Evolutionary conservation across 1,140 invertebrate species (phyloP), one percentile per base, ranked within the genome.

Genomic region (Drosophila equinoxialis): DNA sequence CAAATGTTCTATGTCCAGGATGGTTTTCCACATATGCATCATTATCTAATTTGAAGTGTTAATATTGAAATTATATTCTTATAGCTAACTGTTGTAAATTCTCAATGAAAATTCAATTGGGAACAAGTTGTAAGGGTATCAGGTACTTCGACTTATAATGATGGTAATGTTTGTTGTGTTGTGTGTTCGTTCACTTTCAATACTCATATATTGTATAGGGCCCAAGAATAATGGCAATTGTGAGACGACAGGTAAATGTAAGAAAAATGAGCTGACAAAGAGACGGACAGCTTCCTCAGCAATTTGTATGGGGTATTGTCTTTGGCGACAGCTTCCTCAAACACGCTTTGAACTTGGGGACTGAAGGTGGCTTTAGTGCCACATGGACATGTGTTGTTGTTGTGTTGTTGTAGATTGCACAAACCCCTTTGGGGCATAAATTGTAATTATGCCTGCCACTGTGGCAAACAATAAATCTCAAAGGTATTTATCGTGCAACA

Each of bases 401-500:
- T 42, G 7, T 42, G 42, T 45, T 42, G 42, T 45, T 45, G 51
- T 51, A 23, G 70, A 69, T 84, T 86, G 83, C 76, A 79, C 81
- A 86, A 77, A 69, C 68, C 68, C 71, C 62, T 79, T 51, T 76
- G 82, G 80, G 83, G 84, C 84, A 87, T 87, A 87, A 87, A 87
- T 87, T 83, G 83, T 87, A 87, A 87, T 87, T 87, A 87, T 87
- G 84, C 83, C 80, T 89, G 83, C 84, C 83, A 80, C 83, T 65
- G 83, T 78, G 65, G 69, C 79, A 75, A 79, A 87, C 83, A 87
- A 87, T 87, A 87, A 87, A 87, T 87, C 83, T 87, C 73, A 66
- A 71, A 69, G 68, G 79, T 87, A 87, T 87, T 87, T 87, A 87
- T 87, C 82, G 82, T 82, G 60, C 79, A 89, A 87, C 83, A 87